A percentile compares a stretch with the other conserved stretches of the same genome.
These are phyloP conservation scores for Enoplosus armatus DNA, from an alignment of 2,797 vertebrate genomes.

Conservation along the genomic window DNA sequence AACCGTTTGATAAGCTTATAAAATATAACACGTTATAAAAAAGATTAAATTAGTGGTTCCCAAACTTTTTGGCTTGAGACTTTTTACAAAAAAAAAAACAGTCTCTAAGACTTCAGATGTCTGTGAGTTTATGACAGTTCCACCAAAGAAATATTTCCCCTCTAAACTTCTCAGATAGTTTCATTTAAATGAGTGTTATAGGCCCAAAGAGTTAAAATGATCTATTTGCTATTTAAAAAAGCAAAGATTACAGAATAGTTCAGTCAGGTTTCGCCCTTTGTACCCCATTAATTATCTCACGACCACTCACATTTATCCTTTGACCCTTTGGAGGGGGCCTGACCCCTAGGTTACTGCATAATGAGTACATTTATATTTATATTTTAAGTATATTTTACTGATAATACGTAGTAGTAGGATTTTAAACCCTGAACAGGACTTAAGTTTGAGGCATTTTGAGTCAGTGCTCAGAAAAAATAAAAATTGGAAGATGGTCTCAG, in stretches of 20 bases:
- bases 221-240: neutral
- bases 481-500: neutral
- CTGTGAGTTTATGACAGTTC: neutral
- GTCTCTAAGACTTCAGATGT: neutral
- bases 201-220: neutral
- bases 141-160: neutral
- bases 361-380: neutral
- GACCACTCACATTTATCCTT: neutral
- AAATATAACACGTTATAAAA: neutral
- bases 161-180: neutral
- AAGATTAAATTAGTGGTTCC: neutral
- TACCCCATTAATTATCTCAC: neutral
- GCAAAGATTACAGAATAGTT: neutral
- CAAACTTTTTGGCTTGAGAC: neutral
- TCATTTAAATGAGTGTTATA: neutral
- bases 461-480: neutral
- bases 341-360: neutral
- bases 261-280: too few relatives aligned
- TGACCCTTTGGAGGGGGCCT: neutral
- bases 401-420: neutral
- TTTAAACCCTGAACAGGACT: neutral
- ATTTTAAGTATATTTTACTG: neutral
- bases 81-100: too few relatives aligned
- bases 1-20: neutral
- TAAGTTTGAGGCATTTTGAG: constrained; percentile 4